Evolutionary conservation across 2,888 invertebrate species (phyloP).

Genomic region (Trichopria drosophilae): DNA sequence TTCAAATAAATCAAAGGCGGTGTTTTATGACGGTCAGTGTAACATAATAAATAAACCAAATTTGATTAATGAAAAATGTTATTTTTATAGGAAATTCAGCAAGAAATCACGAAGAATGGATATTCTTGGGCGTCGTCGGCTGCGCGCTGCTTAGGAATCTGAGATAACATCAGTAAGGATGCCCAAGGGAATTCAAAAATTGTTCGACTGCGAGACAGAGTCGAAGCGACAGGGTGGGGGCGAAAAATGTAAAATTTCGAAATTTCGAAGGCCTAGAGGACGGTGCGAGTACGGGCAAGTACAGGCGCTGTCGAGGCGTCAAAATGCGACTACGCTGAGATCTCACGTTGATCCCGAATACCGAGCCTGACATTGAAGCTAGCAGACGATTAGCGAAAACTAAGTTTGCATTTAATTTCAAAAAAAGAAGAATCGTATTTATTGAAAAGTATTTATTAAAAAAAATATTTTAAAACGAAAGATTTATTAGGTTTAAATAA

Average conservation of each 20-base stretch:
- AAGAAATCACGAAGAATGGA: slow-evolving; percentile 44
- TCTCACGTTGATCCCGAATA: too few relatives aligned
- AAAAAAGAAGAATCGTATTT: too few relatives aligned
- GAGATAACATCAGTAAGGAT: slow-evolving; percentile 54
- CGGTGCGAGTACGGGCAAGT: too few relatives aligned
- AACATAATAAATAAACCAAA: too few relatives aligned
- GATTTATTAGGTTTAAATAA: not conserved
- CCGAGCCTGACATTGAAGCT: too few relatives aligned
- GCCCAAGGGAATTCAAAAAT: slow-evolving; percentile 36
- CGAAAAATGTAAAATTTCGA: slow-evolving; percentile 20
- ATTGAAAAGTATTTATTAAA: not conserved
- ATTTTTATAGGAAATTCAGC: slow-evolving; percentile 45
- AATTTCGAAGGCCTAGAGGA: slow-evolving; percentile 2
- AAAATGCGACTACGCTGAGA: too few relatives aligned
- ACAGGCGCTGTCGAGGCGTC: too few relatives aligned
- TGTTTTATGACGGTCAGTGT: too few relatives aligned
- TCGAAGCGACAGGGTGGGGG: slow-evolving; percentile 31
- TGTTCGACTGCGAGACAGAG: slow-evolving; percentile 40
- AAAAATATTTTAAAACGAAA: not conserved
- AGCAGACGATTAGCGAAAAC: too few relatives aligned
- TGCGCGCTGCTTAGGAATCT: slow-evolving; percentile 45
- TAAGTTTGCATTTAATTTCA: too few relatives aligned
- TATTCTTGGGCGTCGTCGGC: slow-evolving; percentile 40
- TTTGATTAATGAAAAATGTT: too few relatives aligned
- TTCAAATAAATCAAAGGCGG: too few relatives aligned